These are phyloP conservation scores for Chaenodraco wilsoni DNA, from an alignment of 2,797 vertebrate species.

Conservation along the genomic window DNA sequence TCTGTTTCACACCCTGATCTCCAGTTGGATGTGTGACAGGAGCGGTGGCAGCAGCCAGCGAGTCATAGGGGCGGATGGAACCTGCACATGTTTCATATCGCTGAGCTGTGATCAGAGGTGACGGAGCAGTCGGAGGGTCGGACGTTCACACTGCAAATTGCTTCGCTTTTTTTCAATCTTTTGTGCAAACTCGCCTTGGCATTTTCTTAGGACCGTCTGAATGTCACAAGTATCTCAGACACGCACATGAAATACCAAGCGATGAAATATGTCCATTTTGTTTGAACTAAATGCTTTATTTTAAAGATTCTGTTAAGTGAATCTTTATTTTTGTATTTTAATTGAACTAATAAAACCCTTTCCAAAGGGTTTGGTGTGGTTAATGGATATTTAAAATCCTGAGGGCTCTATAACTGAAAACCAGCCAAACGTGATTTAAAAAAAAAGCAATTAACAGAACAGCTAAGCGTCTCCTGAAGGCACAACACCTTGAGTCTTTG, in stretches of 20 bases:
- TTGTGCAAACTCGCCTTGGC: neutral
- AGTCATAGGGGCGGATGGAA: neutral
- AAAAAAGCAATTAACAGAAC: neutral
- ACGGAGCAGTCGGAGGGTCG: conserved; percentile 4
- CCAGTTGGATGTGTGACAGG: conserved; percentile 25
- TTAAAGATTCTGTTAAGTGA: too few relatives aligned
- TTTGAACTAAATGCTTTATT: too few relatives aligned
- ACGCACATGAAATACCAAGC: neutral
- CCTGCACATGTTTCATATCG: neutral
- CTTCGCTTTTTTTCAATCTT: neutral
- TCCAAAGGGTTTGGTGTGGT: too few relatives aligned
- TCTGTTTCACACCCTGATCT: conserved; percentile 44
- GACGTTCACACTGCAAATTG: neutral
- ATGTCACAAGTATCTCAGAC: neutral
- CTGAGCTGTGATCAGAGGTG: conserved; percentile 17
- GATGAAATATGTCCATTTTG: too few relatives aligned
- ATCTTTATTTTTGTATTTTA: too few relatives aligned
- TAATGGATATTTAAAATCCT: too few relatives aligned
- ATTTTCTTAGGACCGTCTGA: neutral
- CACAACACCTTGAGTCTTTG: neutral
- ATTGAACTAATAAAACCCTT: too few relatives aligned
- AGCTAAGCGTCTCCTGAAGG: neutral
- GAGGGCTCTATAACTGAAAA: too few relatives aligned
- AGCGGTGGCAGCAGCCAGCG: neutral
- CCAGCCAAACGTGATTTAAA: neutral